Percentiles rank a stretch among this genome's conserved stretches.
phyloP scores from a whole-genome alignment of 2,797 vertebrate genomes.

The Cossypha heuglini region DNA sequence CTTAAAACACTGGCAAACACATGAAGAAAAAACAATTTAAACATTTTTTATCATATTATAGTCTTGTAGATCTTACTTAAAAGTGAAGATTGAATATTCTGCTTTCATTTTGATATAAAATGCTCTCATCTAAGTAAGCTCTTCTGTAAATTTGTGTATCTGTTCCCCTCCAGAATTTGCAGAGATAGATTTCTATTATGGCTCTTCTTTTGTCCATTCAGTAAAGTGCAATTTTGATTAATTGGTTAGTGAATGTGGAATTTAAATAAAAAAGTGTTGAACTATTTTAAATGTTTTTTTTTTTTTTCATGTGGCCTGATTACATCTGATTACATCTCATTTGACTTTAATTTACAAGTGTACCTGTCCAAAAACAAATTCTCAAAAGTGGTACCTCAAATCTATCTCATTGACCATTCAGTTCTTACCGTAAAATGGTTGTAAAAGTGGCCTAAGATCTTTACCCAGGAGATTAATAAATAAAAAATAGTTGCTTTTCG shows the following conservation, averaged over 20 bases:
- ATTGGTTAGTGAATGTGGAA: not conserved
- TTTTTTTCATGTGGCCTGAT: not conserved
- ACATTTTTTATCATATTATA: not conserved
- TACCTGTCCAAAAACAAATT: not conserved
- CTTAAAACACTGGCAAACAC: not conserved
- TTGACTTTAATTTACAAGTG: not conserved
- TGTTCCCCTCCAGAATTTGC: not conserved
- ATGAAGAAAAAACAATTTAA: not conserved
- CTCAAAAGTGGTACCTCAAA: not conserved
- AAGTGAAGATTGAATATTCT: not conserved
- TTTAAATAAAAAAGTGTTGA: not conserved
- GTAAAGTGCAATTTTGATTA: not conserved
- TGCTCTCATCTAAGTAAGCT: not conserved
- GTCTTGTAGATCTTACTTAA: not conserved
- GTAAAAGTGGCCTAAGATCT: not conserved
- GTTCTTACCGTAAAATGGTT: not conserved
- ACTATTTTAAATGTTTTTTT: not conserved
- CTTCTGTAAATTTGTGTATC: not conserved
- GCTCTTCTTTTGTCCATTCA: not conserved
- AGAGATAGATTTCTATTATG: not conserved
- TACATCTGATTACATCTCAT: not conserved
- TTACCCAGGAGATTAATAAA: not conserved
- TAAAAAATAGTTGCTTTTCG: not conserved
- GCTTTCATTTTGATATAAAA: not conserved
- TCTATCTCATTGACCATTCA: not conserved